phyloP scores from a whole-genome alignment of 2,113 vertebrate species.

The Oophaga pumilio region DNA sequence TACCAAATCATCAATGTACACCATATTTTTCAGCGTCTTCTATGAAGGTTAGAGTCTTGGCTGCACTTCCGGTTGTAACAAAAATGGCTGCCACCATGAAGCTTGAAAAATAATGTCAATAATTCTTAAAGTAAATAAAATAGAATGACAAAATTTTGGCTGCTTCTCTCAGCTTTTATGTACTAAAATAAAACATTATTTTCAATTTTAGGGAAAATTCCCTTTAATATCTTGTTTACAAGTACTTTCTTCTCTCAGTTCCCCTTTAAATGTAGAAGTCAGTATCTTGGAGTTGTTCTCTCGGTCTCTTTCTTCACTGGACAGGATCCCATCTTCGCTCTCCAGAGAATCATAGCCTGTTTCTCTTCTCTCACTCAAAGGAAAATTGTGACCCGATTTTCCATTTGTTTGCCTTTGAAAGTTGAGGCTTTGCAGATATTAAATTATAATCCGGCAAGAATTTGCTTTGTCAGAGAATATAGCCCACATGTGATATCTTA shows the following conservation, averaged over 20 bases:
- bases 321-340: background rate
- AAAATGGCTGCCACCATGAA: background rate
- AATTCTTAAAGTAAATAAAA: background rate
- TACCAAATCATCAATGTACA: background rate
- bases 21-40: background rate
- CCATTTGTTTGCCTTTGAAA: slow-evolving; percentile 65
- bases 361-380: slow-evolving; percentile 60
- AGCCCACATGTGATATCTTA: slow-evolving; percentile 61
- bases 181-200: background rate
- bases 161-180: background rate
- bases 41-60: background rate
- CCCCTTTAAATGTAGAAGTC: slow-evolving; percentile 3
- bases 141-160: background rate
- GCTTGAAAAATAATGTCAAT: background rate
- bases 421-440: slow-evolving; percentile 67
- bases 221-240: background rate
- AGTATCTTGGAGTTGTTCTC: background rate
- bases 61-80: background rate
- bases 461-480: slow-evolving; percentile 62
- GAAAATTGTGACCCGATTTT: slow-evolving; percentile 56
- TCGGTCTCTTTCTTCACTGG: slow-evolving; percentile 30
- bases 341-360: background rate
- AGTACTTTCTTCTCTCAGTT: background rate
- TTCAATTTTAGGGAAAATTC: background rate
- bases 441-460: slow-evolving; percentile 66